A percentile compares a stretch with the other conserved stretches of the same genome.
Conservation (phyloP, 2,888 invertebrate genomes). For the Nemoura dubitans region DNA sequence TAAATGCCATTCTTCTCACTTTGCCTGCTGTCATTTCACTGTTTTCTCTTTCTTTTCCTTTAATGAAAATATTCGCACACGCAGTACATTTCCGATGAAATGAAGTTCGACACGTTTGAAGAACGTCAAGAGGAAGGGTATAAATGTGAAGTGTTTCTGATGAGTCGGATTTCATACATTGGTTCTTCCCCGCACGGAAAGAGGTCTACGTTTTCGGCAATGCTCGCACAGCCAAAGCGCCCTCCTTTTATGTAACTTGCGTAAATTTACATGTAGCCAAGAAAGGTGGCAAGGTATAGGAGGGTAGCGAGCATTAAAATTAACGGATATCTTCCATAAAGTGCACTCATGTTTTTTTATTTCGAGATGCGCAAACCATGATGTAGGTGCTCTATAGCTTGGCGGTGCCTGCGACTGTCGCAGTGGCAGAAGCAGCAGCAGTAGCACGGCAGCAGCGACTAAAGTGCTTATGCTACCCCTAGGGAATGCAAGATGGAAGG, state of each 20-base stretch:
- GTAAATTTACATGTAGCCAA: slow-evolving; percentile 33
- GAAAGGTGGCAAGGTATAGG: slow-evolving; percentile 25
- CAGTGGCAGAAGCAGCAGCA: background rate
- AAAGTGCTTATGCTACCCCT: slow-evolving; percentile 38
- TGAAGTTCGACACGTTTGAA: background rate
- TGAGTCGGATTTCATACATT: background rate
- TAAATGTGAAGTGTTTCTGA: background rate
- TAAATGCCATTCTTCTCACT: slow-evolving; percentile 12
- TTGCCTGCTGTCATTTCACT: slow-evolving; percentile 22
- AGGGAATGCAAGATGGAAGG: slow-evolving; percentile 32
- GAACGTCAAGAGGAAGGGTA: background rate
- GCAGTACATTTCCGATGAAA: background rate
- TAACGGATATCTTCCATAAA: slow-evolving; percentile 44
- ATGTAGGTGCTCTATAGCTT: background rate
- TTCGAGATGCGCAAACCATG: slow-evolving; percentile 23
- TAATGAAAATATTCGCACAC: slow-evolving; percentile 1
- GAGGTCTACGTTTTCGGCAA: slow-evolving; percentile 29
- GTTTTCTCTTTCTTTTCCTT: slow-evolving; percentile 3
- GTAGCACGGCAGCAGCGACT: slow-evolving; percentile 19
- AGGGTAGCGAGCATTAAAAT: slow-evolving; percentile 41
- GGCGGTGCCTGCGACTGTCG: background rate
- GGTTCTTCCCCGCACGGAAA: background rate
- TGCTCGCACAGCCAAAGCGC: background rate
- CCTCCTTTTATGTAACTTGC: slow-evolving; percentile 21
- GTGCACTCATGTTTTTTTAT: slow-evolving; percentile 40